Evolutionary conservation across 2,888 invertebrate species (phyloP).

Genomic region (Leptinotarsa peninsularis): DNA sequence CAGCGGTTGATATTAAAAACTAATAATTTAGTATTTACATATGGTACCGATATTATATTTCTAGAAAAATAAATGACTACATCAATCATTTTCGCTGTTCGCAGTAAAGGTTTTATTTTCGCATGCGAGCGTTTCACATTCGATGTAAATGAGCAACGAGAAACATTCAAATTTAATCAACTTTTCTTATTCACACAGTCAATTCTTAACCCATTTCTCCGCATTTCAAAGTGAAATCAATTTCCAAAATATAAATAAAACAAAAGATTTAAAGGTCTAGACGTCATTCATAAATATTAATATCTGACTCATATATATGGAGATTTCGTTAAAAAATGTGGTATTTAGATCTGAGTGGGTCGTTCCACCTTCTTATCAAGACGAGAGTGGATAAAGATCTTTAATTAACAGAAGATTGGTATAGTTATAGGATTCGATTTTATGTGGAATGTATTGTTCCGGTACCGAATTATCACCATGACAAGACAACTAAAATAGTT

Average conservation of each 20-base stretch:
- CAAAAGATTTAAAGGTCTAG: conserved; percentile 26
- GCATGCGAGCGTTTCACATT: conserved; percentile 24
- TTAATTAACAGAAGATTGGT: neutral
- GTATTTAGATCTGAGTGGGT: conserved; percentile 8
- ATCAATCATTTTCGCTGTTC: conserved; percentile 38
- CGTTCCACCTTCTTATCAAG: conserved; percentile 12
- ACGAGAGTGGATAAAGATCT: neutral
- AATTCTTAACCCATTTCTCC: conserved; percentile 43
- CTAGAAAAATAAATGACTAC: conserved; percentile 35
- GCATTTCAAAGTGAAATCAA: conserved; percentile 41
- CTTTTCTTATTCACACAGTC: conserved; percentile 30
- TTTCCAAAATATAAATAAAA: conserved; percentile 43
- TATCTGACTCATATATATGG: conserved; percentile 8
- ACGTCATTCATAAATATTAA: conserved; percentile 24
- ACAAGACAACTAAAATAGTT: too few species aligned
- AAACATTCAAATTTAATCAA: conserved; percentile 36
- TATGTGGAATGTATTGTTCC: neutral
- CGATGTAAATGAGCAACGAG: conserved; percentile 36
- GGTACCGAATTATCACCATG: neutral
- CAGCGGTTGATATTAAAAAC: conserved; percentile 42
- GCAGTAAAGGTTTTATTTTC: conserved; percentile 21
- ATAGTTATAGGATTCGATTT: neutral
- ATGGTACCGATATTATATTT: conserved; percentile 43
- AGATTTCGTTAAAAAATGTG: conserved; percentile 14
- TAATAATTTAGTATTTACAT: conserved; percentile 45